Percentiles rank a stretch among this genome's conserved stretches.
Evolutionary conservation across 2,113 vertebrate genomes (phyloP).

Genomic region (Sialia sialis): DNA sequence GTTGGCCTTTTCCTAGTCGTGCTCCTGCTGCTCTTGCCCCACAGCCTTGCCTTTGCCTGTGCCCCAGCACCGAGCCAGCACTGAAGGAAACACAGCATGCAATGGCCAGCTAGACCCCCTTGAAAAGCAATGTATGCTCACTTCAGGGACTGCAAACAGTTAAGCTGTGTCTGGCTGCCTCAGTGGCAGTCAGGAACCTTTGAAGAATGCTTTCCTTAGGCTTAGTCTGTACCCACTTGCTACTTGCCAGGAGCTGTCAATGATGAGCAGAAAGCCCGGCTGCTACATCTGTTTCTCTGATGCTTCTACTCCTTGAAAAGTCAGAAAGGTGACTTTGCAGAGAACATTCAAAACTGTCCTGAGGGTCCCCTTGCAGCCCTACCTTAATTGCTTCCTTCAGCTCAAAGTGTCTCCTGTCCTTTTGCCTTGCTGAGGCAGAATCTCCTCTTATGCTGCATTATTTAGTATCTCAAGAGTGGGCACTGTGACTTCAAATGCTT

Average conservation of each 20-base stretch:
- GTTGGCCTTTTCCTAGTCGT: neutral
- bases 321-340: neutral
- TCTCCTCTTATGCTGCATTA: neutral
- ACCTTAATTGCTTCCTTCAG: constrained; percentile 2
- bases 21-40: neutral
- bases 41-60: neutral
- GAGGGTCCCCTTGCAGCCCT: neutral
- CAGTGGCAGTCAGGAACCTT: neutral
- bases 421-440: neutral
- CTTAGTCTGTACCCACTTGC: neutral
- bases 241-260: neutral
- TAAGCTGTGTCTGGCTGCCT: neutral
- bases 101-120: neutral
- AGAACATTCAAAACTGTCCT: neutral
- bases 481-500: neutral
- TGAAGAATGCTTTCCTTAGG: neutral
- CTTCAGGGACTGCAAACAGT: neutral
- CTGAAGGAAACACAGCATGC: neutral
- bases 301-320: neutral
- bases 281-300: neutral
- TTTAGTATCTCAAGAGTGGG: neutral
- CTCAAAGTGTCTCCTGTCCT: neutral
- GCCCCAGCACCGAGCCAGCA: neutral
- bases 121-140: neutral
- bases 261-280: neutral